Base-by-base conservation (phyloP, 1,140 invertebrate genomes). In the Aradophagus sp. region DNA sequence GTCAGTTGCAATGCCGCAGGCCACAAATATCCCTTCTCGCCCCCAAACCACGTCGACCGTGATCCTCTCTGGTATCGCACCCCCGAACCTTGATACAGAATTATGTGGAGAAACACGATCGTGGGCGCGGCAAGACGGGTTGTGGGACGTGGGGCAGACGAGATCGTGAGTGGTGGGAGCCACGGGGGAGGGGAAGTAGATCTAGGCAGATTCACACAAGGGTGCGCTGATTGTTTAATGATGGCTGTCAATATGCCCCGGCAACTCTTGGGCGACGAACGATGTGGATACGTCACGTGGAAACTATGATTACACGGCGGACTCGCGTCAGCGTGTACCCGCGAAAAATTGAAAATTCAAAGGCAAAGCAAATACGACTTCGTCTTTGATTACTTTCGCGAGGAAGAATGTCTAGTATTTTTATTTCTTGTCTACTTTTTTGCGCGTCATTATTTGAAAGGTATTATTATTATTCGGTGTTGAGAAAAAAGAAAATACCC, bases 171-270 rank as follows among this genome's bases (percentile, higher is more conserved):
- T 14, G 34, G n/a, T n/a, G n/a, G 39, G 41, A 14, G n/a, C 32
- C 15, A 19, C 15, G 16, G 12, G 31, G 17, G 34, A n/a, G n/a
- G n/a, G 39, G 41, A 14, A 23, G 4, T 5, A 8, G 4, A 16
- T 26, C 13, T 2, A 19, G 27, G 20, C 42, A 15, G 58, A 50
- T 63, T 55, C 55, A 8, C 47, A 31, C 48, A 35, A 29, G 65
- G 39, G 47, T 66, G 67, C 75, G 67, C 78, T 78, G 73, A 81
- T 80, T 73, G 68, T 65, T 36, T 71, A 73, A 79, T 76, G 76
- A 80, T 70, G 61, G 72, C 67, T 79, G 75, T 77, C 75, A 76
- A 79, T 77, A 73, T 53, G 35, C 42, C 36, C n/a, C 11, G 34
- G 29, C 45, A 53, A 53, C 44, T 52, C 52, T 35, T 32, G 23